A percentile compares a stretch with the other conserved stretches of the same genome.
phyloP scores from a whole-genome alignment of 2,797 vertebrate genomes.

The Propithecus perrieri region DNA sequence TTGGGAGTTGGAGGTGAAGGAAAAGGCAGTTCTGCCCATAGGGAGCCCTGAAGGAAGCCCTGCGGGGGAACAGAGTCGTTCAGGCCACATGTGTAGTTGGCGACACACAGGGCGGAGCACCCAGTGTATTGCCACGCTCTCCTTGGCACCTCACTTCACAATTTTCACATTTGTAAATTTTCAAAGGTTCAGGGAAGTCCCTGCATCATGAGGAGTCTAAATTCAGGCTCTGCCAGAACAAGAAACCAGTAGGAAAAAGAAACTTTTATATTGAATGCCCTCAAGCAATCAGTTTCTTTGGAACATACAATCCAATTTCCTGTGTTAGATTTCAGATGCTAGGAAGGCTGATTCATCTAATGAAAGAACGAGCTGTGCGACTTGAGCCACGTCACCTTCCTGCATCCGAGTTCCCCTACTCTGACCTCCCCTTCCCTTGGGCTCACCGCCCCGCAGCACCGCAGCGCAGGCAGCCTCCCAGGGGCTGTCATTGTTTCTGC shows the following conservation, averaged over 20 bases:
- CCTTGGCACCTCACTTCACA: neutral
- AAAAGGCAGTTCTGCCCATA: neutral
- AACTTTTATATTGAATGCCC: neutral
- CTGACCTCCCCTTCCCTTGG: neutral
- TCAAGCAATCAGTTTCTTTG: neutral
- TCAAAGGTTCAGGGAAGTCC: neutral
- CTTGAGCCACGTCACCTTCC: neutral
- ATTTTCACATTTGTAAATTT: neutral
- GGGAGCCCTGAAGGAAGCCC: neutral
- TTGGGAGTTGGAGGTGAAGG: neutral
- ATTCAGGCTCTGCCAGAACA: neutral
- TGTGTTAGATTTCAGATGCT: neutral
- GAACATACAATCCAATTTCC: neutral
- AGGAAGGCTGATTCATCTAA: neutral
- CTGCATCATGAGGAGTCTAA: neutral
- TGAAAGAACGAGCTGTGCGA: neutral
- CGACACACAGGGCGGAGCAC: neutral
- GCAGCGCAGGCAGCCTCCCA: neutral
- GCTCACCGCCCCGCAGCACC: neutral
- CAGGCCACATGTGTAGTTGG: neutral
- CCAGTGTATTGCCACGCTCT: neutral
- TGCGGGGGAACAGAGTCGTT: neutral
- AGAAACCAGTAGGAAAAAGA: neutral
- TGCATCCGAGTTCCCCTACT: neutral
- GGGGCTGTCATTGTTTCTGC: neutral